These are phyloP conservation scores for Trissoscelio sp. DNA, from an alignment of 2,888 invertebrate species.

Conservation along the genomic window DNA sequence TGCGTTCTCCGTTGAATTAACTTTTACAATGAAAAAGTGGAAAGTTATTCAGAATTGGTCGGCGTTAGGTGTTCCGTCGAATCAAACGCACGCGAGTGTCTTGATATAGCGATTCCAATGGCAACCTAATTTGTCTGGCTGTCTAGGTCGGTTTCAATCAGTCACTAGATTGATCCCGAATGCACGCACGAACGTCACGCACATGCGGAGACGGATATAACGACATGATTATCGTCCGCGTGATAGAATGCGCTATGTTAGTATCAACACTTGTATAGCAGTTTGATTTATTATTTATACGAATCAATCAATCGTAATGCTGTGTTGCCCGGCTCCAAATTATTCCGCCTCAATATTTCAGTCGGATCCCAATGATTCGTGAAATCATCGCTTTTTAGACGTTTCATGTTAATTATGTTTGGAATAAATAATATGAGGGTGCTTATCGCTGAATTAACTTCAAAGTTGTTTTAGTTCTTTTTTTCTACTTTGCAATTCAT, in stretches of 20 bases:
- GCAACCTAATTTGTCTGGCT: conserved; percentile 67
- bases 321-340: conserved; percentile 27
- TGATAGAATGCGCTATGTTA: conserved; percentile 63
- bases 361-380: conserved; percentile 26
- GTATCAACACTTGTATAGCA: conserved; percentile 62
- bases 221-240: conserved; percentile 66
- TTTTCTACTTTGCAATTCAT: no score
- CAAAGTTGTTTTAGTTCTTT: no score
- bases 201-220: conserved; percentile 64
- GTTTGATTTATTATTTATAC: conserved; percentile 65
- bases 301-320: conserved; percentile 64
- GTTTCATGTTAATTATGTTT: conserved; percentile 36
- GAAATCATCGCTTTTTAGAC: conserved; percentile 48
- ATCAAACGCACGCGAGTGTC: conserved; percentile 59
- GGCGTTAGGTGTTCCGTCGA: conserved; percentile 51
- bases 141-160: conserved; percentile 68
- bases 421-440: neutral
- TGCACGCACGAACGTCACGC: conserved; percentile 69
- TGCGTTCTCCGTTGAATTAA: no score
- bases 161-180: conserved; percentile 66
- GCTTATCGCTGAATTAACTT: conserved; percentile 7
- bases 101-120: conserved; percentile 64
- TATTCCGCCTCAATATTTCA: conserved; percentile 49
- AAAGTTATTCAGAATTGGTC: no score
- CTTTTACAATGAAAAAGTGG: no score